Percentiles rank a stretch among this genome's conserved stretches.
Conservation (phyloP, 2,888 invertebrate genomes). For the Habroteleia sp. region DNA sequence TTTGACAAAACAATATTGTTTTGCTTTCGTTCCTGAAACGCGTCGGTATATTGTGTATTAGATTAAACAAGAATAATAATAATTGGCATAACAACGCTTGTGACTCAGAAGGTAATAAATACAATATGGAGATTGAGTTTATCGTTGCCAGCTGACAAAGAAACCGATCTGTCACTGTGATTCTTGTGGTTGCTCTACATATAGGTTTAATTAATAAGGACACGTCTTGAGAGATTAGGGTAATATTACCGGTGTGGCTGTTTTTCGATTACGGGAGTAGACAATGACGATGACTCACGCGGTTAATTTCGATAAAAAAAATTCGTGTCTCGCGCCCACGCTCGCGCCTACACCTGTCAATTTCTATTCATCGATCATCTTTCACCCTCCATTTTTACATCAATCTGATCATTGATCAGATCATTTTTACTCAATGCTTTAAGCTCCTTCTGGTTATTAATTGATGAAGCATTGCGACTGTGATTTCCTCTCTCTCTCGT, state of each 20-base stretch:
- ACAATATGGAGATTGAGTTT: constrained; percentile 27
- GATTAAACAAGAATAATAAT: too few relatives aligned
- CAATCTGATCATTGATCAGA: constrained; percentile 10
- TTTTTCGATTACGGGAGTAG: constrained; percentile 32
- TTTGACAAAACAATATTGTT: background rate
- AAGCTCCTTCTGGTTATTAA: too few relatives aligned
- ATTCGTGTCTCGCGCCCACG: constrained; percentile 39
- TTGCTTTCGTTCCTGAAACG: constrained; percentile 7
- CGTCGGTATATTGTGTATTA: too few relatives aligned
- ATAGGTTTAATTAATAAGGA: constrained; percentile 50
- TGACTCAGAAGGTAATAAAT: constrained; percentile 22
- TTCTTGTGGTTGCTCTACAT: constrained; percentile 11
- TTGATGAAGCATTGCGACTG: constrained; percentile 8
- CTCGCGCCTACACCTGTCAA: constrained; percentile 52
- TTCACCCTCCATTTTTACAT: constrained; percentile 7
- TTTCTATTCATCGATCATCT: constrained; percentile 35
- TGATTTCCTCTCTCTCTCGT: constrained; percentile 7
- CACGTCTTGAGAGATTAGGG: constrained; percentile 39
- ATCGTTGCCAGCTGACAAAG: constrained; percentile 33
- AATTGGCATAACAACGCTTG: constrained; percentile 15
- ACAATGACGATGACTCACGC: constrained; percentile 50
- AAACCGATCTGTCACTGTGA: constrained; percentile 40
- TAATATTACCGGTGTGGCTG: constrained; percentile 27
- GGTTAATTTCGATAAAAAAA: constrained; percentile 38
- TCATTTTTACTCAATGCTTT: background rate